Evolutionary conservation across 2,113 vertebrate species (phyloP).

Genomic region (Rhinoderma darwinii): DNA sequence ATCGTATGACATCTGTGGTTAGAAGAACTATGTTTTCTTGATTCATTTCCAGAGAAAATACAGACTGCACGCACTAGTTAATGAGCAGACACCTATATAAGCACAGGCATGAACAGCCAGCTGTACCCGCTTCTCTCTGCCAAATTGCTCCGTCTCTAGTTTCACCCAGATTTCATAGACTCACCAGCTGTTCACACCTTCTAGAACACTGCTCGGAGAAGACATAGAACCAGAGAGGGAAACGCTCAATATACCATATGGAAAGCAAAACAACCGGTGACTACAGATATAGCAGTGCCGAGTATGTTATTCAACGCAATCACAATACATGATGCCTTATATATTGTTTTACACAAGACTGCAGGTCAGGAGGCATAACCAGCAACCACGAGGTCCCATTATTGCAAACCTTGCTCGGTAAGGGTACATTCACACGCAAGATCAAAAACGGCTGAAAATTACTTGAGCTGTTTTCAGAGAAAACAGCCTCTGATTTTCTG

Average conservation of each 20-base stretch:
- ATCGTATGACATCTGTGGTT: neutral
- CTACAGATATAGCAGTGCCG: neutral
- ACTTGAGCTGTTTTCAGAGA: no score
- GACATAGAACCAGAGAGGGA: no score
- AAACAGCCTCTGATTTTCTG: no score
- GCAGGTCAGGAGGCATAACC: neutral
- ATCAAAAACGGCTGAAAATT: no score
- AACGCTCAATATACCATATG: neutral
- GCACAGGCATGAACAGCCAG: neutral
- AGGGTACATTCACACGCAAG: no score
- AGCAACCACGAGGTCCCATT: no score
- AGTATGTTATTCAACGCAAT: neutral
- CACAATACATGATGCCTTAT: neutral
- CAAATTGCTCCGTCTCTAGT: neutral
- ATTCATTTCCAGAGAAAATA: neutral
- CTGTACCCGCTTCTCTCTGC: neutral
- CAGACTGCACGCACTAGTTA: neutral
- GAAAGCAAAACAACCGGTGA: neutral
- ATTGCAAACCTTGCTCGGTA: no score
- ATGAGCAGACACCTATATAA: neutral
- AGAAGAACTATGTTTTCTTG: neutral
- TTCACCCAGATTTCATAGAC: neutral
- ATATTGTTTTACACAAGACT: neutral
- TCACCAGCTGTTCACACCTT: slow-evolving; percentile 31
- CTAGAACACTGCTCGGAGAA: neutral